Evolutionary conservation across 2,797 vertebrate genomes (phyloP), one percentile per base, ranked within the genome.

Genomic region (Monodelphis domestica): DNA sequence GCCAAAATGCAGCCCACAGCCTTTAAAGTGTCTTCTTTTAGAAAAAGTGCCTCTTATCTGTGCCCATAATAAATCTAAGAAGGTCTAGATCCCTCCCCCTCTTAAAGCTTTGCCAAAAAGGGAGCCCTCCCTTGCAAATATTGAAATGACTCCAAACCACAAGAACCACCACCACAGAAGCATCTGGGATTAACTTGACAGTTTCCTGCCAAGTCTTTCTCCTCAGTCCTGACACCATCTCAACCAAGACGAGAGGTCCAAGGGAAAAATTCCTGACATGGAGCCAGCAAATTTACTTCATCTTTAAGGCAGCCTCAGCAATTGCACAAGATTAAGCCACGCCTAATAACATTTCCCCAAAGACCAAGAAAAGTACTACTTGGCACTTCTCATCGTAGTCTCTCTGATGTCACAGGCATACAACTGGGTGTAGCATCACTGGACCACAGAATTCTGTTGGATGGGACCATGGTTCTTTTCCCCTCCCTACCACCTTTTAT

Each of bases 71-170:
- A 29, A 94, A 87, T 63, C 3, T 5, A 91, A 33, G 91, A 10
- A 55, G 29, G 95, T 96, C 95, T 89, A 88, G 52, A 2, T 94
- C 33, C 38, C 30, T 89, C 53, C 11, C 15, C 24, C 0, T 90
- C n/a, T 0, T 91, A 94, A 94, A 92, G 95, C 63, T 78, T 93
- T 90, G 33, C n/a, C 78, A 91, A 92, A 90, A 94, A 55, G 50
- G 95, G 53, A 94, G n/a, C 5, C 88, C 50, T 87, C 53, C 59
- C 57, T 94, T 33, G 0, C 0, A 29, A 26, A 3, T 55, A 90
- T 28, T 96, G 93, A 92, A 95, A 52, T 95, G 89, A 92, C 54
- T 96, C 89, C 94, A 21, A 96, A 95, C 54, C 87, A 52, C 95
- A 93, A 90, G 56, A 90, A 91, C 91, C 33, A 92, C 84, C 50